Evolutionary conservation across 2,888 invertebrate species (phyloP).

Genomic region (Limenitis arthemis): DNA sequence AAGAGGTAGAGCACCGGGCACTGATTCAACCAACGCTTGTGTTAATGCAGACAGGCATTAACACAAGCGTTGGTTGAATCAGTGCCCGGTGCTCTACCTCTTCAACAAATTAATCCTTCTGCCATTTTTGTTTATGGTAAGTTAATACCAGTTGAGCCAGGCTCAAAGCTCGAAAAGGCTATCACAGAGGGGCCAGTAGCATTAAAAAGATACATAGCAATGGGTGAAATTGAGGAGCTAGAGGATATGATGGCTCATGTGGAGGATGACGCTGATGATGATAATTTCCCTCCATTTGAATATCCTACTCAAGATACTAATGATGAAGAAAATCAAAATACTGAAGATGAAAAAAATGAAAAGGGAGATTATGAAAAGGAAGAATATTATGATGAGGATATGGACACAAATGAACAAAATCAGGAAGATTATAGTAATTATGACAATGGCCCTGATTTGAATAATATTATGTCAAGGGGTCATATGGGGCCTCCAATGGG

Average conservation of each 20-base stretch:
- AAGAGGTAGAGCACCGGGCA: too few species aligned
- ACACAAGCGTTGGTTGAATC: conserved; percentile 81
- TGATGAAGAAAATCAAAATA: conserved; percentile 32
- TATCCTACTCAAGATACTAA: conserved; percentile 52
- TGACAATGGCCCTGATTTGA: conserved; percentile 49
- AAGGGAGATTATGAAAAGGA: conserved; percentile 38
- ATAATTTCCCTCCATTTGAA: conserved; percentile 58
- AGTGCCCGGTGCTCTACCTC: conserved; percentile 83
- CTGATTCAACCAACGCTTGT: too few species aligned
- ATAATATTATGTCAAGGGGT: conserved; percentile 36
- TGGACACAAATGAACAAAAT: conserved; percentile 52
- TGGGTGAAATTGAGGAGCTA: conserved; percentile 86
- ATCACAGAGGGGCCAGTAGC: conserved; percentile 84
- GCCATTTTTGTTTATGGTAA: conserved; percentile 90
- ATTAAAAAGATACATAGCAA: conserved; percentile 82
- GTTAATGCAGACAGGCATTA: conserved; percentile 77
- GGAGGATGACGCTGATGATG: conserved; percentile 73
- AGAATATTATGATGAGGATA: conserved; percentile 55
- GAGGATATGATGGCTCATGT: conserved; percentile 82
- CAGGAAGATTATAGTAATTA: conserved; percentile 52
- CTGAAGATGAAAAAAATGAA: conserved; percentile 46
- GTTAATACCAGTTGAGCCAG: conserved; percentile 82
- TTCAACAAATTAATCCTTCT: conserved; percentile 83
- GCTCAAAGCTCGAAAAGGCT: conserved; percentile 82
- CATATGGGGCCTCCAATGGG: conserved; percentile 34